phyloP scores from a whole-genome alignment of 2,113 vertebrate genomes.

The Leptobrachium leishanense region DNA sequence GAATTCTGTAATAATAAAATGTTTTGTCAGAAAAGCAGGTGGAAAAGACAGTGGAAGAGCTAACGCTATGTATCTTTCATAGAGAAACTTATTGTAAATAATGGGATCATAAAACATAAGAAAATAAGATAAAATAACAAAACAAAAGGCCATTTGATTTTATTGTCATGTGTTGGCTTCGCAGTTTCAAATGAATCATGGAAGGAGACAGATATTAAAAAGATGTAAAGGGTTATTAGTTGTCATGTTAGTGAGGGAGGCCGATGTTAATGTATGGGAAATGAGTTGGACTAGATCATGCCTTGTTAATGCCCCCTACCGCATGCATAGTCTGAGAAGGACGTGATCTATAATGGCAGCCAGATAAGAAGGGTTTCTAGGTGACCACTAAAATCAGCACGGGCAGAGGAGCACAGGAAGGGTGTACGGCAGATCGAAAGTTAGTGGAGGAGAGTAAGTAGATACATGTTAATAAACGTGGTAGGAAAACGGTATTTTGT shows the following conservation, averaged over 20 bases:
- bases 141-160: background rate
- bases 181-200: no score
- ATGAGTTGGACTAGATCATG: constrained; percentile 25
- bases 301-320: constrained; percentile 27
- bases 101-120: no score
- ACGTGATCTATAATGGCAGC: constrained; percentile 45
- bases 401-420: background rate
- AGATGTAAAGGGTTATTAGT: background rate
- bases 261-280: constrained; percentile 15
- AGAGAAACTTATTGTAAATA: no score
- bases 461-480: background rate
- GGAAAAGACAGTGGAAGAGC: no score
- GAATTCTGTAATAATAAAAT: background rate
- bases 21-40: no score
- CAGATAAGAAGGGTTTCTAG: background rate
- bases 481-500: background rate
- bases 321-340: constrained; percentile 42
- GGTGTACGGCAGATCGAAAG: no score
- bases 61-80: no score
- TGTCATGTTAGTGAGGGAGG: constrained; percentile 38
- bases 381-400: constrained; percentile 16
- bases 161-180: no score
- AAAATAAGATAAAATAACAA: background rate
- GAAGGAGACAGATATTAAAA: background rate
- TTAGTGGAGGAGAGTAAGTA: constrained; percentile 2